Evolutionary conservation across 2,888 invertebrate species (phyloP).

Genomic region (Drosophila prolongata): DNA sequence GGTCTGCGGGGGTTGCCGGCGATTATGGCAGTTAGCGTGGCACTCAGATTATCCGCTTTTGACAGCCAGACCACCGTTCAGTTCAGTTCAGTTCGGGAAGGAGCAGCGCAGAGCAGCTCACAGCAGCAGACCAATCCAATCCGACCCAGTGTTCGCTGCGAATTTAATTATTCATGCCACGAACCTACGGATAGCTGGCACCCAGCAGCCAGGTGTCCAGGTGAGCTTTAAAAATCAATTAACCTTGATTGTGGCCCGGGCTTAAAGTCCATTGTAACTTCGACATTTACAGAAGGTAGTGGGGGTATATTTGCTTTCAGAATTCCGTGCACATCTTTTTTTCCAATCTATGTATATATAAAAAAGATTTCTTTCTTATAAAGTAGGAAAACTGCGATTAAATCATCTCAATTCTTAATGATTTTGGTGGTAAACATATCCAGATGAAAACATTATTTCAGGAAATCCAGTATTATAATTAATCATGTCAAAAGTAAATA

Average conservation of each 20-base stretch:
- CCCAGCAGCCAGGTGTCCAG: slow-evolving; percentile 28
- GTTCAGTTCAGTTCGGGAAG: background rate
- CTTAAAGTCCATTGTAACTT: slow-evolving; percentile 25
- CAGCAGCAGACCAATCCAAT: slow-evolving; percentile 38
- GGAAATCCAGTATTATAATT: no score
- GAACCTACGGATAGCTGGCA: slow-evolving; percentile 17
- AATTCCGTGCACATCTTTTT: background rate
- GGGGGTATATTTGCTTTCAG: slow-evolving; percentile 3
- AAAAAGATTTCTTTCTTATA: background rate
- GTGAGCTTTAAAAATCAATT: slow-evolving; percentile 80
- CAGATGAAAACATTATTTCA: no score
- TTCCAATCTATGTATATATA: background rate
- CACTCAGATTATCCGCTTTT: slow-evolving; percentile 67
- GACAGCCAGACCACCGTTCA: slow-evolving; percentile 53
- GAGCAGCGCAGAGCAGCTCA: background rate
- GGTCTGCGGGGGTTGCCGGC: slow-evolving; percentile 46
- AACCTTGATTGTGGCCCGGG: slow-evolving; percentile 79
- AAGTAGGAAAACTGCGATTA: no score
- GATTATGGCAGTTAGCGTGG: slow-evolving; percentile 75
- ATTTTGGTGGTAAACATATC: no score
- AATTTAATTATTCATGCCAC: slow-evolving; percentile 68
- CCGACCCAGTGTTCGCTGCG: slow-evolving; percentile 40
- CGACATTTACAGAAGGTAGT: slow-evolving; percentile 7
- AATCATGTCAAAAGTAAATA: no score
- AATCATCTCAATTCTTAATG: no score